Conservation (phyloP, 2,888 invertebrate species). For the Lissocephala sabroskyi region DNA sequence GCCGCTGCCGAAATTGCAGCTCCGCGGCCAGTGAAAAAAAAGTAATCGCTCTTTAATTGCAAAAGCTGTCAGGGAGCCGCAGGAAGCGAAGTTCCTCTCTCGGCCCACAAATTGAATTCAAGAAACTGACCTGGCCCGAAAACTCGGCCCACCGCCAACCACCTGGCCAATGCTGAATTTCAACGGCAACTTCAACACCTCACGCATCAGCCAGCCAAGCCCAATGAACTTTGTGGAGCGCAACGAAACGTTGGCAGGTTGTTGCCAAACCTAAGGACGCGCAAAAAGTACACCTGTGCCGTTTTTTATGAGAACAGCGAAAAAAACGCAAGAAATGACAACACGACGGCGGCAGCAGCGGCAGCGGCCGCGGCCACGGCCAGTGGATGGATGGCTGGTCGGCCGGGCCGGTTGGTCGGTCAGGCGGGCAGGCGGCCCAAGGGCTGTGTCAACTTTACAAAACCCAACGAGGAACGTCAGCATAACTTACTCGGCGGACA, state of each 20-base stretch:
- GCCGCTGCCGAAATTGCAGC: no score
- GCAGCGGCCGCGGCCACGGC: constrained; percentile 11
- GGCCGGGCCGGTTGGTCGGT: no score
- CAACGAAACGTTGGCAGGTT: constrained; percentile 59
- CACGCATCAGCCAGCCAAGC: constrained; percentile 16
- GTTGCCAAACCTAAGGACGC: constrained; percentile 50
- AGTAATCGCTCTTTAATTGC: no score
- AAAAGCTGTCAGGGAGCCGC: no score
- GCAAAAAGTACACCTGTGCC: constrained; percentile 64
- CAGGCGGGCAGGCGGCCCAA: no score
- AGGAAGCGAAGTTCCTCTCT: no score
- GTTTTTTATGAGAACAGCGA: constrained; percentile 37
- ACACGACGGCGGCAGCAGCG: constrained; percentile 53
- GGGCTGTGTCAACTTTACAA: constrained; percentile 36
- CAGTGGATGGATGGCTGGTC: no score
- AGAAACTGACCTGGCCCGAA: constrained; percentile 59
- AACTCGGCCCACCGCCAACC: no score
- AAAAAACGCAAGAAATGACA: constrained; percentile 50
- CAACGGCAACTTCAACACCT: neutral
- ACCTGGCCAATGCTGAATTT: neutral
- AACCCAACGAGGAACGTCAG: constrained; percentile 34
- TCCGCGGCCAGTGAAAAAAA: no score
- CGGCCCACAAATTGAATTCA: constrained; percentile 55
- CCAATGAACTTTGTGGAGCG: constrained; percentile 65
- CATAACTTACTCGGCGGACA: constrained; percentile 51